Evolutionary conservation across 2,888 invertebrate species (phyloP).

Genomic region (Mythimna lalbum): DNA sequence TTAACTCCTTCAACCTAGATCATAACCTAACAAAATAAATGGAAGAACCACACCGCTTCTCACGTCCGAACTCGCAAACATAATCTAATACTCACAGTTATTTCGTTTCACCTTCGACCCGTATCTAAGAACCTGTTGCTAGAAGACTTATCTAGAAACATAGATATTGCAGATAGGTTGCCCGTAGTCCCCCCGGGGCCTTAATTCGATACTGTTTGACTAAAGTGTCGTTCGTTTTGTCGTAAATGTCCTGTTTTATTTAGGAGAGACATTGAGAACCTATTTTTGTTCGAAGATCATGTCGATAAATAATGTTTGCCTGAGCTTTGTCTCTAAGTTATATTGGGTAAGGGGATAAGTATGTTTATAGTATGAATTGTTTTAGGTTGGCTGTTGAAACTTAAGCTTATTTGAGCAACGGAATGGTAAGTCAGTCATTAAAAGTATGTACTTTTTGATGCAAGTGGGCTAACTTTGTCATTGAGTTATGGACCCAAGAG

Average conservation of each 20-base stretch:
- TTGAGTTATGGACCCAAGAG: too few relatives aligned
- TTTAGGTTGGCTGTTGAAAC: not conserved
- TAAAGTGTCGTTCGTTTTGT: slow-evolving; percentile 71
- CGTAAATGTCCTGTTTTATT: slow-evolving; percentile 55
- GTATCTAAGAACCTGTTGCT: slow-evolving; percentile 85
- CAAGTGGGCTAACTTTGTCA: too few relatives aligned
- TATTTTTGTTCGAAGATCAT: slow-evolving; percentile 36
- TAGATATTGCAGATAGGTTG: slow-evolving; percentile 65
- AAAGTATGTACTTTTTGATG: too few relatives aligned
- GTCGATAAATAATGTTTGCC: slow-evolving; percentile 37
- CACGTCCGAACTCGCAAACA: slow-evolving; percentile 21
- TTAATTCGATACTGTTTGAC: slow-evolving; percentile 78
- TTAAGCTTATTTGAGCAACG: not conserved
- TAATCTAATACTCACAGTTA: slow-evolving; percentile 56
- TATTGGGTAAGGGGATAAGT: not conserved
- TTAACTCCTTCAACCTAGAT: slow-evolving; percentile 6
- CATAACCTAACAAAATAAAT: slow-evolving; percentile 1
- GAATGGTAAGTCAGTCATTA: too few relatives aligned
- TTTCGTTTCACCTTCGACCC: slow-evolving; percentile 63
- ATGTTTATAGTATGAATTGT: slow-evolving; percentile 11
- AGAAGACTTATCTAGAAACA: slow-evolving; percentile 60
- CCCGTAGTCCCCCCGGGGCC: slow-evolving; percentile 67
- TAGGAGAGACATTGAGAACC: slow-evolving; percentile 39
- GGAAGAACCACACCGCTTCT: slow-evolving; percentile 1
- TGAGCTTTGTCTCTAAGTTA: slow-evolving; percentile 13